Percentiles rank a stretch among this genome's conserved stretches.
phyloP scores from a whole-genome alignment of 2,113 vertebrate genomes.

The Cebus imitator region DNA sequence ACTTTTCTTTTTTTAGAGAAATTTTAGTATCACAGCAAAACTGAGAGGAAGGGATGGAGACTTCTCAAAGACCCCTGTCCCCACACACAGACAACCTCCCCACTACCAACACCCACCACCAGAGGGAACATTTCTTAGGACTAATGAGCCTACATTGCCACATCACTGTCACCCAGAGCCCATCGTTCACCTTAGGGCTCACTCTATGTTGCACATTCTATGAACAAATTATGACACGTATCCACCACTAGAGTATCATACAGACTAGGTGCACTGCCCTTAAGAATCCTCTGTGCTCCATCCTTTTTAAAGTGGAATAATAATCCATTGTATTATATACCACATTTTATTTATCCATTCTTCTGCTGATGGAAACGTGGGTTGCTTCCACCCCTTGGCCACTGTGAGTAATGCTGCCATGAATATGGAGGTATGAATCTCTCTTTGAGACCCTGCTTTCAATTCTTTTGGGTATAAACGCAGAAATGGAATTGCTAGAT shows the following conservation, averaged over 20 bases:
- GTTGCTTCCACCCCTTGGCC: neutral
- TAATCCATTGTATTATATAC: fast-evolving
- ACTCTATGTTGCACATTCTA: neutral
- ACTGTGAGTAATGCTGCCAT: neutral
- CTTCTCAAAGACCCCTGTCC: neutral
- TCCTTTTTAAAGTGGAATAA: neutral
- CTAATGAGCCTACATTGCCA: neutral
- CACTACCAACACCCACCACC: too few relatives aligned
- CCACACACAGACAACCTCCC: neutral
- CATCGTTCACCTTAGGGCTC: neutral
- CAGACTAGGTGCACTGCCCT: neutral
- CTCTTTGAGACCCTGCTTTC: neutral
- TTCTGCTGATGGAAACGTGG: fast-evolving
- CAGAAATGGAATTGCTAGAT: neutral
- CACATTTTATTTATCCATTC: neutral
- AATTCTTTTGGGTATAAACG: neutral
- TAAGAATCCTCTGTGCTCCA: neutral
- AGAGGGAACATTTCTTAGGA: neutral
- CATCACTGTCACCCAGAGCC: neutral
- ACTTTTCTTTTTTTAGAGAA: neutral
- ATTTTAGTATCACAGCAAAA: neutral
- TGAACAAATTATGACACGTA: neutral
- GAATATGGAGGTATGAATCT: neutral
- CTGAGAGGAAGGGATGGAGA: neutral
- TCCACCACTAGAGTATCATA: neutral